Conservation (phyloP, 2,888 invertebrate genomes). For the Xestia ashworthii region DNA sequence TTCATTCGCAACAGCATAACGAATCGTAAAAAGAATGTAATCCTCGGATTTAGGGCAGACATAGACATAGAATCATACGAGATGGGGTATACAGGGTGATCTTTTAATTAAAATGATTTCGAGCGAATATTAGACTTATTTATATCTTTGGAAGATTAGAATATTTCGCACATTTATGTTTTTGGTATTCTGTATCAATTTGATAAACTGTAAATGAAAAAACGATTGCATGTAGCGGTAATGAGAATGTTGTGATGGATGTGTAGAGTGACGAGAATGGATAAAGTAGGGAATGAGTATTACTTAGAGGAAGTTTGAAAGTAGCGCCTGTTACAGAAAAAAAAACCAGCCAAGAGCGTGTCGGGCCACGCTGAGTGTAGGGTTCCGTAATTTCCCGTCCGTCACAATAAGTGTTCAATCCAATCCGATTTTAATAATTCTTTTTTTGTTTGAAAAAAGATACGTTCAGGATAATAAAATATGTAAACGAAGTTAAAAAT, state of each 20-base stretch:
- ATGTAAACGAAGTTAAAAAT: no score
- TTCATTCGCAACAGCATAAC: constrained; percentile 47
- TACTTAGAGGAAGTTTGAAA: no score
- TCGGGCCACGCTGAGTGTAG: no score
- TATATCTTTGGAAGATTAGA: background rate
- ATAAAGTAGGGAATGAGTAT: no score
- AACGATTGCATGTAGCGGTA: background rate
- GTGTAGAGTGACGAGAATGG: background rate
- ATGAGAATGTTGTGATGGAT: background rate
- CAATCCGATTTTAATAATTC: no score
- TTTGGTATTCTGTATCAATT: background rate
- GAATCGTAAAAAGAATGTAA: constrained; percentile 63
- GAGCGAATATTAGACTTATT: background rate
- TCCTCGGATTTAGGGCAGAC: constrained; percentile 49
- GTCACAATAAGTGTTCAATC: no score
- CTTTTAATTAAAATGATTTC: background rate
- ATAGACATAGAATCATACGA: constrained; percentile 53
- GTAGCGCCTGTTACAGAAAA: no score
- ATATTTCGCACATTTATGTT: background rate
- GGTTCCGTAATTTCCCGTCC: no score
- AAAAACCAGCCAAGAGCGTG: no score
- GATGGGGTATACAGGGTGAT: constrained; percentile 24
- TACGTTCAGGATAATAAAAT: no score
- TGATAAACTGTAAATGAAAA: background rate
- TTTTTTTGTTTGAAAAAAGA: no score